A percentile compares a stretch with the other conserved stretches of the same genome.
Conservation (phyloP, 2,888 invertebrate genomes). For the Lepidocyrtinus sp. region DNA sequence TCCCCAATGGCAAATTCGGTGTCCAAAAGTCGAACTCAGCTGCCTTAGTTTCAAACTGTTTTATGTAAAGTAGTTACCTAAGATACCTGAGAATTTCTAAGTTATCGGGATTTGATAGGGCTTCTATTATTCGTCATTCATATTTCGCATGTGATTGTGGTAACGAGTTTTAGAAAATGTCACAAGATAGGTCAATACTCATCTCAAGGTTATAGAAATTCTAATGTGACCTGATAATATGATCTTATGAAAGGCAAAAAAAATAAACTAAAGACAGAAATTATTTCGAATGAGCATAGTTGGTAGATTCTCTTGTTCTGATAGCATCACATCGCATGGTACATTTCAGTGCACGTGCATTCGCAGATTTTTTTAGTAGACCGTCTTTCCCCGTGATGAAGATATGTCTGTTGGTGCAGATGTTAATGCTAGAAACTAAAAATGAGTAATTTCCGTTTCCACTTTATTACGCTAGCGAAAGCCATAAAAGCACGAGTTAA, state of each 20-base stretch:
- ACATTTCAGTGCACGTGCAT: background rate
- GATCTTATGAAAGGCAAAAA: background rate
- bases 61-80: no score
- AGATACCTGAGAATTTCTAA: no score
- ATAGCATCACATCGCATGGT: background rate
- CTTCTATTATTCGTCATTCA: no score
- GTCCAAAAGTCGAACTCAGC: no score
- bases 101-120: background rate
- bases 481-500: slow-evolving; percentile 10
- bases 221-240: no score
- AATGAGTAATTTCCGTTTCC: slow-evolving; percentile 2
- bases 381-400: background rate
- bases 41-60: no score
- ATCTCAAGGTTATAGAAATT: slow-evolving; percentile 2
- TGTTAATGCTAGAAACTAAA: background rate
- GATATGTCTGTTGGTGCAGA: background rate
- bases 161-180: background rate
- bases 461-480: background rate
- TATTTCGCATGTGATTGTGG: no score
- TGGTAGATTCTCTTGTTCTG: background rate
- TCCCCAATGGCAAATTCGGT: no score
- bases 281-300: background rate
- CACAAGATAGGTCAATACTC: background rate
- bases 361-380: background rate
- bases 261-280: background rate